Conservation (phyloP, 2,888 invertebrate genomes). For the Xanthorhoe spadicearia region DNA sequence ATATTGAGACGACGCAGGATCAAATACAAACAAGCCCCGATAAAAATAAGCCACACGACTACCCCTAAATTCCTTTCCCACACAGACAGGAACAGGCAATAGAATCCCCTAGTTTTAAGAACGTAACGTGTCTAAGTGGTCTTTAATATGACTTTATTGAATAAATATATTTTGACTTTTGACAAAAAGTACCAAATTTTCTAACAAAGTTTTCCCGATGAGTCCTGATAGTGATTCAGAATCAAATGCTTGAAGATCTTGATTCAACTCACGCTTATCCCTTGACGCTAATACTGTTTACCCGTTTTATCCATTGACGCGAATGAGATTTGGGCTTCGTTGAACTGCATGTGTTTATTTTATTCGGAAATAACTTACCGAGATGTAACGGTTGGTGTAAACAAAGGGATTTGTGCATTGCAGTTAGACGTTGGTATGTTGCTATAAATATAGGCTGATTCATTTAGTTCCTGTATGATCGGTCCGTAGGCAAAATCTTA, state of each 20-base stretch:
- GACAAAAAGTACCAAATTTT: neutral
- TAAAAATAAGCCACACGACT: neutral
- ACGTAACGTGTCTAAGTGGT: too few relatives aligned
- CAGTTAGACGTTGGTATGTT: neutral
- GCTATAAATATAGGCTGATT: neutral
- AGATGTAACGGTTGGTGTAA: neutral
- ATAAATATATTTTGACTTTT: too few relatives aligned
- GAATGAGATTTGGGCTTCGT: constrained; percentile 18
- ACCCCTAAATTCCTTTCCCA: neutral
- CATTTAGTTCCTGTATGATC: too few relatives aligned
- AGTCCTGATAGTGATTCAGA: constrained; percentile 17
- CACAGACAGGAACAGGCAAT: too few relatives aligned
- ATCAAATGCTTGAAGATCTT: constrained; percentile 14
- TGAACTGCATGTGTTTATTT: constrained; percentile 18
- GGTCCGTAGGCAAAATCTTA: too few relatives aligned
- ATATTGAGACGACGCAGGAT: neutral
- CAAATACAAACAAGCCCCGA: neutral
- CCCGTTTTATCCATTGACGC: constrained; percentile 13
- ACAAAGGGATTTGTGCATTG: neutral
- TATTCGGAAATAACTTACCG: constrained; percentile 13
- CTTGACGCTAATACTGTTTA: constrained; percentile 17
- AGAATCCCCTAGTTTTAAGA: too few relatives aligned
- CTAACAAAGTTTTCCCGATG: constrained; percentile 13
- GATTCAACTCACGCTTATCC: constrained; percentile 20
- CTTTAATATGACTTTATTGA: too few relatives aligned